Evolutionary conservation across 2,113 vertebrate species (phyloP).

Genomic region (Leucosticte australis): DNA sequence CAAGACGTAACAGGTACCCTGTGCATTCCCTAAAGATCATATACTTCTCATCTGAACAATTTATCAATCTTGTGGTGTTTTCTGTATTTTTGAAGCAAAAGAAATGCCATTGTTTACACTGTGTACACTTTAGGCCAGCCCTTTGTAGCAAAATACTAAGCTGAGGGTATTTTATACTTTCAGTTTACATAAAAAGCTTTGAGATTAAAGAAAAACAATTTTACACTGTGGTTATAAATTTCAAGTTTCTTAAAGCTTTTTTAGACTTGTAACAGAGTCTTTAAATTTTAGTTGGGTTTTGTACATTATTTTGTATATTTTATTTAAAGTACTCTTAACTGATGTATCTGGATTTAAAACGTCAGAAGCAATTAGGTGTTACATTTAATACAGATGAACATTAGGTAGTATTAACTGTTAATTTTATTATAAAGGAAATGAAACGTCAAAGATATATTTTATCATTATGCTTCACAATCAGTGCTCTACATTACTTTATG

Average conservation of each 20-base stretch:
- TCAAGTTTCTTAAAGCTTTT: slow-evolving; percentile 85
- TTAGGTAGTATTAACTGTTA: slow-evolving; percentile 77
- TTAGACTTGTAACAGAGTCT: slow-evolving; percentile 82
- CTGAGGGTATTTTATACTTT: slow-evolving; percentile 81
- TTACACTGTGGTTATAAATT: slow-evolving; percentile 83
- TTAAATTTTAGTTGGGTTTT: slow-evolving; percentile 83
- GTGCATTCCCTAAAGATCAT: slow-evolving; percentile 56
- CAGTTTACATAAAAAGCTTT: slow-evolving; percentile 80
- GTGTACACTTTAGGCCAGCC: slow-evolving; percentile 81
- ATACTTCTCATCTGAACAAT: slow-evolving; percentile 67
- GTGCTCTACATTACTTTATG: slow-evolving; percentile 79
- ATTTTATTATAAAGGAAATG: slow-evolving; percentile 77
- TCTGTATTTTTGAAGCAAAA: slow-evolving; percentile 79
- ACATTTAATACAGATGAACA: slow-evolving; percentile 76
- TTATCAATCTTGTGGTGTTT: slow-evolving; percentile 75
- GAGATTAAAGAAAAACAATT: slow-evolving; percentile 80
- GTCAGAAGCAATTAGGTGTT: slow-evolving; percentile 74
- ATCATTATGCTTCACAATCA: slow-evolving; percentile 81
- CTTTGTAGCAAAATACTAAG: slow-evolving; percentile 79
- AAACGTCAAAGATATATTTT: slow-evolving; percentile 78
- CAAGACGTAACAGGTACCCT: slow-evolving; percentile 55
- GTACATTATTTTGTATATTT: slow-evolving; percentile 84
- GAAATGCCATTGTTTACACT: slow-evolving; percentile 79
- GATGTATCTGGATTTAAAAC: slow-evolving; percentile 77
- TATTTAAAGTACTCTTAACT: slow-evolving; percentile 80